Percentiles rank a stretch among this genome's conserved stretches.
phyloP scores from a whole-genome alignment of 1,140 invertebrate species.

The Araneus ventricosus region DNA sequence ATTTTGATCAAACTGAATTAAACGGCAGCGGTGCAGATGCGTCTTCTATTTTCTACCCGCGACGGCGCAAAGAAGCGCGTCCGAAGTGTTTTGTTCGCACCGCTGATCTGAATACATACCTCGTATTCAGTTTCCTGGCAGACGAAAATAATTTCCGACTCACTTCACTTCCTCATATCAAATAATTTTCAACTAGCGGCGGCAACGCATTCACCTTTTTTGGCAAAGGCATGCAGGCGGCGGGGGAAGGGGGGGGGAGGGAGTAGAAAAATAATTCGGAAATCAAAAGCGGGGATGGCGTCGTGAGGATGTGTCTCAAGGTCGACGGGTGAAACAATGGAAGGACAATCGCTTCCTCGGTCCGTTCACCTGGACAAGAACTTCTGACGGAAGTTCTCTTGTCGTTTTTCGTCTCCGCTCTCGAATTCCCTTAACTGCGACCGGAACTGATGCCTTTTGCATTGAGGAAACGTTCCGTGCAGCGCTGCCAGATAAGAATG shows the following conservation, averaged over 20 bases:
- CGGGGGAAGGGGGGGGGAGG: neutral
- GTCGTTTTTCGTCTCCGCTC: neutral
- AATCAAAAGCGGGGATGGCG: conserved; percentile 38
- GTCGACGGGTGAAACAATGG: conserved; percentile 69
- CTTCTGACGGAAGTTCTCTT: neutral
- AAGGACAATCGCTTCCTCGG: conserved; percentile 71
- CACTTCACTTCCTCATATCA: conserved; percentile 6
- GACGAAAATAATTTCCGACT: conserved; percentile 31
- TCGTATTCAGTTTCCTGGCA: conserved; percentile 5
- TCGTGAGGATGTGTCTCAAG: conserved; percentile 64
- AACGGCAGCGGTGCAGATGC: neutral
- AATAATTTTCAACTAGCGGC: conserved; percentile 31
- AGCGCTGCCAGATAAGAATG: neutral
- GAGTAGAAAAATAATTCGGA: conserved; percentile 14
- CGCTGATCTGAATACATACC: neutral
- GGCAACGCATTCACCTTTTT: conserved; percentile 23
- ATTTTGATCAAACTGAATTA: no score
- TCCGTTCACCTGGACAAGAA: conserved; percentile 69
- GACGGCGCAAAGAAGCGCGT: neutral
- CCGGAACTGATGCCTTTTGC: conserved; percentile 22
- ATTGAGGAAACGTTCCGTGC: neutral
- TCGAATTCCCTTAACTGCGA: neutral
- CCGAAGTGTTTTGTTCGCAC: neutral
- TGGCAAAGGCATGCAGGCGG: neutral
- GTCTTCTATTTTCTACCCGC: neutral